Evolutionary conservation across 2,888 invertebrate species (phyloP).

Genomic region (Eurois occulta): DNA sequence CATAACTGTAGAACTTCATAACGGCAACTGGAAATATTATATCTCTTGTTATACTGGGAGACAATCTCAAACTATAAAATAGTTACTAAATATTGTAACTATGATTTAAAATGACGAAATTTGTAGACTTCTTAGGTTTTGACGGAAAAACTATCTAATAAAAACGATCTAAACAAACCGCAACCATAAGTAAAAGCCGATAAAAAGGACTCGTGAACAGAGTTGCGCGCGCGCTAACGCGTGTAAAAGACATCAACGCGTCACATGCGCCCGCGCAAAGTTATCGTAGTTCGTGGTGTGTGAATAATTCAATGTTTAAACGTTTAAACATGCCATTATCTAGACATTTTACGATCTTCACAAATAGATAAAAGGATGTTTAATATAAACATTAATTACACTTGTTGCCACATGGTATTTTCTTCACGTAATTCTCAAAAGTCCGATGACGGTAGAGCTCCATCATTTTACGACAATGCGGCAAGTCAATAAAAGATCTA

Average conservation of each 20-base stretch:
- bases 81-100: background rate
- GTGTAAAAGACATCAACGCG: conserved; percentile 74
- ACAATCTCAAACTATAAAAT: background rate
- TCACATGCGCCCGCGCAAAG: conserved; percentile 54
- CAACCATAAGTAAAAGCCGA: conserved; percentile 1
- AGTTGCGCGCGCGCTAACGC: conserved; percentile 19
- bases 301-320: conserved; percentile 46
- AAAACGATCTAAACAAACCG: background rate
- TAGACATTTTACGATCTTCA: conserved; percentile 31
- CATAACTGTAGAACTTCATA: background rate
- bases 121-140: background rate
- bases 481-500: conserved; percentile 32
- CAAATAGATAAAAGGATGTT: conserved; percentile 44
- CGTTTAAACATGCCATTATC: conserved; percentile 47
- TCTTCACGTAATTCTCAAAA: conserved; percentile 13
- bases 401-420: conserved; percentile 23
- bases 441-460: conserved; percentile 24
- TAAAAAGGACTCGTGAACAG: background rate
- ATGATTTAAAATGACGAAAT: background rate
- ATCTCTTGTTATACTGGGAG: background rate
- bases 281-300: conserved; percentile 4
- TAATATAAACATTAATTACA: conserved; percentile 27
- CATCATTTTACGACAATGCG: conserved; percentile 6
- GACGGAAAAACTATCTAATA: background rate
- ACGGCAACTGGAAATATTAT: background rate